Conservation (phyloP, 2,888 invertebrate genomes). For the Morinoia aosen region DNA sequence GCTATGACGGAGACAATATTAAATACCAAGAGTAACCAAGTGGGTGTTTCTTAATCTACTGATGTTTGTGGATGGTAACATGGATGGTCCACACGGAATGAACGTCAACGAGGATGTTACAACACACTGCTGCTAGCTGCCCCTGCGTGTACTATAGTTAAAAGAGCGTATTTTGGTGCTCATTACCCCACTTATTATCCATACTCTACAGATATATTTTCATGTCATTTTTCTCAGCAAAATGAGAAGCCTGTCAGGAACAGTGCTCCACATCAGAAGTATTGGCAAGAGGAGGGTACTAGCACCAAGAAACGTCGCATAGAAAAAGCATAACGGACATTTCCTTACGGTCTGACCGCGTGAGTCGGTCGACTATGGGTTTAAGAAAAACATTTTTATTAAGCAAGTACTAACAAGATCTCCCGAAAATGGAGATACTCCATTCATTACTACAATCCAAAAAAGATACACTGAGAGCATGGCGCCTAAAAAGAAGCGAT, state of each 20-base stretch:
- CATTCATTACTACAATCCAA: neutral
- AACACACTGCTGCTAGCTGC: neutral
- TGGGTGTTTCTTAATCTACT: neutral
- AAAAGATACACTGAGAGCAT: neutral
- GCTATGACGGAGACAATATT: neutral
- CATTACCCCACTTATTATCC: too few relatives aligned
- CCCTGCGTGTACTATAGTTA: neutral
- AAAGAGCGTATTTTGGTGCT: neutral
- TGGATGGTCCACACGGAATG: neutral
- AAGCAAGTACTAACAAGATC: neutral
- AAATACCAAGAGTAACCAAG: neutral
- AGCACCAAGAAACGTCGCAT: neutral
- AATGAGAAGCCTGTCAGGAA: neutral
- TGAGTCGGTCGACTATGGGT: neutral
- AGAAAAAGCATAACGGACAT: neutral
- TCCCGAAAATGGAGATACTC: neutral
- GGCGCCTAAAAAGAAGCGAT: neutral
- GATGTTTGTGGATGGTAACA: neutral
- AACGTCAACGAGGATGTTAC: neutral
- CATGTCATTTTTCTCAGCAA: neutral
- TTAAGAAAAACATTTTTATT: neutral
- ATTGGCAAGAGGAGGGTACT: neutral
- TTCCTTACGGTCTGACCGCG: neutral
- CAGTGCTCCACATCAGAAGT: neutral
- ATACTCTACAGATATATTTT: too few relatives aligned